A percentile compares a stretch with the other conserved stretches of the same genome.
phyloP scores from a whole-genome alignment of 1,140 invertebrate genomes.

The Polypedilum pembai region DNA sequence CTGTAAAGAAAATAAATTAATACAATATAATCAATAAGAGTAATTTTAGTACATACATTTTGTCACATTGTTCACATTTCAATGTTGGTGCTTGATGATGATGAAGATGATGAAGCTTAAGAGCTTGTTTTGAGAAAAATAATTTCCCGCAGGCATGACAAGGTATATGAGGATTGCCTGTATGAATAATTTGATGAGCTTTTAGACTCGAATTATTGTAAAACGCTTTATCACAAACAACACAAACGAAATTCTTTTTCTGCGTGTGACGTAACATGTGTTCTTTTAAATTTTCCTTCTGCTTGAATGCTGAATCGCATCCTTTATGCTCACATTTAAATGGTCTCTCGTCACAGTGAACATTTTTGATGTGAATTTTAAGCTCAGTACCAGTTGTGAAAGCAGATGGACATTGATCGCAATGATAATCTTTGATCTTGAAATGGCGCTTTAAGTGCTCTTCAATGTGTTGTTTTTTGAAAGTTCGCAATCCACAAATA shows the following conservation, averaged over 20 bases:
- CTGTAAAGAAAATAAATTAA: neutral
- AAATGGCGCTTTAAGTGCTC: slow-evolving; percentile 2
- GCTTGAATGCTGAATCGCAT: slow-evolving; percentile 18
- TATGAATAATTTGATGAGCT: slow-evolving; percentile 25
- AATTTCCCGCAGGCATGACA: slow-evolving; percentile 19
- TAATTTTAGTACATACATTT: neutral
- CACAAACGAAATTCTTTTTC: slow-evolving; percentile 20
- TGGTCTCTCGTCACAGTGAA: slow-evolving; percentile 2
- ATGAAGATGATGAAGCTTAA: slow-evolving; percentile 24
- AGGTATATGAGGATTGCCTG: slow-evolving; percentile 3
- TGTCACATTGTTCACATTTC: slow-evolving; percentile 24
- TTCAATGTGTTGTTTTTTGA: slow-evolving; percentile 13
- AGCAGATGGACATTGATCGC: slow-evolving; percentile 14
- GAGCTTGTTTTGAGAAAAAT: slow-evolving; percentile 25
- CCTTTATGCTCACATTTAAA: slow-evolving; percentile 23
- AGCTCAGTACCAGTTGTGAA: slow-evolving; percentile 20
- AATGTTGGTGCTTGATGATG: slow-evolving; percentile 22
- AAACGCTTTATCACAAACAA: slow-evolving; percentile 14
- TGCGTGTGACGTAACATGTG: slow-evolving; percentile 24
- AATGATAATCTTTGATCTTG: slow-evolving; percentile 20
- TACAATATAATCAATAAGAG: neutral
- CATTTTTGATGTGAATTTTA: slow-evolving; percentile 14
- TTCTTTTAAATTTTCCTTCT: slow-evolving; percentile 20
- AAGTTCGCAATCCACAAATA: neutral
- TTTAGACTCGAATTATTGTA: slow-evolving; percentile 21